phyloP scores from a whole-genome alignment of 2,113 vertebrate genomes.

The Cettia cetti region DNA sequence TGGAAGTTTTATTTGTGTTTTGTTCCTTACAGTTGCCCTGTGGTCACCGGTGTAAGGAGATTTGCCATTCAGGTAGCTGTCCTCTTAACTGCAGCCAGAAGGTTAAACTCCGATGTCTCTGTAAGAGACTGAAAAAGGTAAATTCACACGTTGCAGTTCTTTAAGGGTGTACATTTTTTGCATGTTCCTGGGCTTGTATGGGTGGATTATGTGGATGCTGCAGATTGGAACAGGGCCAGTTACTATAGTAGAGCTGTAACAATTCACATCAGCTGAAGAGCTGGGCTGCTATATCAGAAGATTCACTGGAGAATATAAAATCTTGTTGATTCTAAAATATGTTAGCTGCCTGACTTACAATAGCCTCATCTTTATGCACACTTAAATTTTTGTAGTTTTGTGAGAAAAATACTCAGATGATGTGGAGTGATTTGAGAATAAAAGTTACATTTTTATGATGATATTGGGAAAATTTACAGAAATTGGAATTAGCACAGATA shows the following conservation, averaged over 20 bases:
- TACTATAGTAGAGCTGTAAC: background rate
- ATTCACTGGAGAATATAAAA: background rate
- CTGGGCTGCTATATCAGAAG: background rate
- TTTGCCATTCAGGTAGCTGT: slow-evolving; percentile 87
- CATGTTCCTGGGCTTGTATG: background rate
- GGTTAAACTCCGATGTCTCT: slow-evolving; percentile 90
- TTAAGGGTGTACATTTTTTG: background rate
- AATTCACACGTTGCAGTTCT: background rate
- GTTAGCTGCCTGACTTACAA: background rate
- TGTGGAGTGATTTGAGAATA: background rate
- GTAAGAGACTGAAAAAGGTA: slow-evolving; percentile 95
- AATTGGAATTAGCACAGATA: background rate
- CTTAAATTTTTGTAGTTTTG: background rate
- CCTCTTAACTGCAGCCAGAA: slow-evolving; percentile 86
- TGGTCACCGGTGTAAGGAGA: slow-evolving; percentile 91
- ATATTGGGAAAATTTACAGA: background rate
- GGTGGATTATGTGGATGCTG: background rate
- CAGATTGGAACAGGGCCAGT: background rate
- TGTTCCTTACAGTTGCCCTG: slow-evolving; percentile 80
- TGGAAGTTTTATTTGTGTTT: background rate
- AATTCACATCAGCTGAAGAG: background rate
- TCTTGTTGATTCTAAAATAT: background rate
- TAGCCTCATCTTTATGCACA: background rate
- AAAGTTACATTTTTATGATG: background rate
- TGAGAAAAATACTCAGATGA: background rate